Evolutionary conservation across 2,888 invertebrate species (phyloP), one percentile per base, ranked within the genome.

Genomic region (Sicus ferrugineus): DNA sequence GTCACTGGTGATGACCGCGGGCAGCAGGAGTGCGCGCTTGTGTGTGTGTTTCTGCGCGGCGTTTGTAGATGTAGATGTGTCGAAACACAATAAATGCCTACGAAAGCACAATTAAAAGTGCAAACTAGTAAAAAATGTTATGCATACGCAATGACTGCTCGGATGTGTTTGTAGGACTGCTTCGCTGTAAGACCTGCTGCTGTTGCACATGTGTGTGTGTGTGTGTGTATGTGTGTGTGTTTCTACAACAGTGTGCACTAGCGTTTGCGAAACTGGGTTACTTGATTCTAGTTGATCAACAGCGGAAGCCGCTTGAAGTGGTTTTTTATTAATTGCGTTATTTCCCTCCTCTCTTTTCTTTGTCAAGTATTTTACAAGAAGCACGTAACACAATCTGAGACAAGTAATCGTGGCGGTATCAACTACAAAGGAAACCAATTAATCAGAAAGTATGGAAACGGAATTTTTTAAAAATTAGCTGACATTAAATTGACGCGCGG

Each of bases 271-370:
- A 50, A 50, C 21, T 50, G 50, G 50, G 50, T 50, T 50, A 50
- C 21, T 50, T 21, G 21, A 21, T 50, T 50, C 21, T 21, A 7
- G 50, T 46, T n/a, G 50, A 21, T 19, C 31, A 59, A n/a, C 59
- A 30, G n/a, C 38, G 19, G 19, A 42, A 42, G 38, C 42, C 34
- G 38, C 21, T 62, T 38, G 46, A 62, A 42, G 38, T 62, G 19
- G 38, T 58, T 58, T 50, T 16, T 42, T 42, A 42, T 26, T 42
- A 38, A 26, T 23, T 62, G 62, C 16, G 21, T 62, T 31, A 28
- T 30, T 34, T 42, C 16, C 5, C 21, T 23, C 1, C 21, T 23
- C 50, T 9, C 0, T 50, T 46, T 46, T n/a, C 21, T 19, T 50
- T 42, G 11, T 42, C 4, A n/a, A n/a, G n/a, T n/a, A n/a, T 42